Evolutionary conservation across 2,113 vertebrate genomes (phyloP), one percentile per base, ranked within the genome.

Genomic region (Alethe castanea): DNA sequence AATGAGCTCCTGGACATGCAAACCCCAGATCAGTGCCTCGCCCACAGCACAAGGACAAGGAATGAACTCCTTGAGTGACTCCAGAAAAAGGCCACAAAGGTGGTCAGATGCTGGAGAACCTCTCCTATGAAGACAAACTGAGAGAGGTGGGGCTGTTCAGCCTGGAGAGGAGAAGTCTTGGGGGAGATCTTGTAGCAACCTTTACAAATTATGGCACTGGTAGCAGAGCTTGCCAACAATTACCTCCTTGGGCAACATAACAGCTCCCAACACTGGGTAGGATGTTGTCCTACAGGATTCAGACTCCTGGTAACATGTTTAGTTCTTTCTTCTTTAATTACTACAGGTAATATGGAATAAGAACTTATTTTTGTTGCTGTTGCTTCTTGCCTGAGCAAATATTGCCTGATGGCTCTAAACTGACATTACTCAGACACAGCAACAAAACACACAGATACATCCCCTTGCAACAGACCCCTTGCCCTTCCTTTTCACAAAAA

Each of bases 11-110:
- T 28, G 50, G 31, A 53, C 28, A 29, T 6, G 25, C 60, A 64
- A 71, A 80, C 6, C 19, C 29, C 25, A 31, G 60, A 53, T 38
- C 61, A 42, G 40, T 2, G 1, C 33, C 70, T 56, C 0, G 0
- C 59, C 40, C 54, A 40, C 33, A 28, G 50, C 35, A 44, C 35
- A 44, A 36, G 35, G 25, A 33, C 31, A 62, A 0, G 1, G 35
- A 36, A 70, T 47, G 42, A 48, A 42, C 25, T 42, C 47, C 40
- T 40, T 19, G 14, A 35, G 14, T 6, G 13, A 76, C 35, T 35
- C 24, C 71, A 83, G 64, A 24, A 54, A 42, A 56, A 50, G 35
- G 18, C 14, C 48, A 56, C 8, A 12, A 62, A 48, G 9, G 15
- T 42, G 40, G 33, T 42, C 48, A 69, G 35, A 36, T 54, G 42